Evolutionary conservation across 30 jellyfish, hydroid and myxozoan genomes (phyloP), one percentile per base, ranked within the genome.

Genomic region (Nemopilema nomurai): DNA sequence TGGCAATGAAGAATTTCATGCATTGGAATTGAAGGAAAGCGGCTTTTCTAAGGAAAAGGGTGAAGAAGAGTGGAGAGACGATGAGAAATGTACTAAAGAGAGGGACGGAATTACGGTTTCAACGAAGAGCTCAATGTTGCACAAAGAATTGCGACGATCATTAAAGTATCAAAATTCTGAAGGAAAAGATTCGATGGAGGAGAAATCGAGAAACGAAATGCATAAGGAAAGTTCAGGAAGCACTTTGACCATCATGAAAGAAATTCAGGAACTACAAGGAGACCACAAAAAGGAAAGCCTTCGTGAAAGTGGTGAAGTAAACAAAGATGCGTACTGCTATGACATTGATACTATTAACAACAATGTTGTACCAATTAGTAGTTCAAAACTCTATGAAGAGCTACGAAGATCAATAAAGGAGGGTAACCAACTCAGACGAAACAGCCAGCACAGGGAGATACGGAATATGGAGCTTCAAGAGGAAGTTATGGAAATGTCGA

Each of bases 401-500:
- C 23, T 84, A 24, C 78, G 79, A 0, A 26, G 87, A 53, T 78
- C 87, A 25, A 73, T 84, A 63, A 84, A 74, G 67, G 84, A 62
- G 26, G 87, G 86, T 9, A 64, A 84, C 31, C 78, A 67, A 68
- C 75, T 84, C 20, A 74, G 67, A 51, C 28, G 67, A 63, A 41
- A 28, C 75, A 84, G 67, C 33, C 93, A 73, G 26, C 69, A 77
- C 49, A 25, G 25, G 20, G 81, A 84, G 25, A 82, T 29, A 78
- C 78, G 87, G 8, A 75, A 84, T 22, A 21, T 28, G 62, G 93
- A 84, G 70, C 64, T 84, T 29, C 81, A 74, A 51, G 87, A 57
- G 1, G 93, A 84, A 76, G 87, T 84, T 57, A n/a, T 84, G 21
- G 93, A 84, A 28, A 79, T 64, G 68, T 74, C 93, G 18, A 72